Evolutionary conservation across 2,888 invertebrate species (phyloP).

Genomic region (Melanostoma mellinum): DNA sequence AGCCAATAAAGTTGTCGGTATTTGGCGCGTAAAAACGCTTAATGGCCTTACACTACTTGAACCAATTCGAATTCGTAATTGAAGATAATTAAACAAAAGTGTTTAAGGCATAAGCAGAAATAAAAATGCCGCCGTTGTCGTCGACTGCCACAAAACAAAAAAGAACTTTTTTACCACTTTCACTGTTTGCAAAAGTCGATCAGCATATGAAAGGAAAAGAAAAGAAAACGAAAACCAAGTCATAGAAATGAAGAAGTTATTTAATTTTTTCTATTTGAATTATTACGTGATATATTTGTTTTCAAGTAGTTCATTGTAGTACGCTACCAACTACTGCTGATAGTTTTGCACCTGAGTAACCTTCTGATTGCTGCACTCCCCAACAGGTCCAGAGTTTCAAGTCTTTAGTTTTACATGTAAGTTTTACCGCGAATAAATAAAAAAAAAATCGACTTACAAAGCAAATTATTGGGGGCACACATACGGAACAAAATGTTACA

Average conservation of each 20-base stretch:
- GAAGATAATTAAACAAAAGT: slow-evolving; percentile 38
- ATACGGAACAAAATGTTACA: slow-evolving; percentile 68
- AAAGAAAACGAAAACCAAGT: slow-evolving; percentile 38
- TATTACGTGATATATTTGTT: slow-evolving; percentile 56
- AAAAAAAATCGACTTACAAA: slow-evolving; percentile 2
- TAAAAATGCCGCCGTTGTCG: slow-evolving; percentile 13
- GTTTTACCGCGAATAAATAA: slow-evolving; percentile 10
- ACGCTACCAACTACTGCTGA: slow-evolving; percentile 31
- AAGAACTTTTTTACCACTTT: slow-evolving; percentile 55
- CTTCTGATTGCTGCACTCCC: slow-evolving; percentile 61
- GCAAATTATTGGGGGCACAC: slow-evolving; percentile 65
- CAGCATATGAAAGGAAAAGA: slow-evolving; percentile 23
- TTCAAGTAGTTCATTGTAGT: slow-evolving; percentile 5
- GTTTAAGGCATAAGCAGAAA: slow-evolving; percentile 17
- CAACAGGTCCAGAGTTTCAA: slow-evolving; percentile 21
- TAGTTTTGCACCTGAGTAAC: slow-evolving; percentile 69
- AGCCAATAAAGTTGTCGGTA: slow-evolving; percentile 11
- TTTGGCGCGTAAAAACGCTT: slow-evolving; percentile 17
- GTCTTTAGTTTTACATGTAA: background rate
- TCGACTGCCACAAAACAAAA: slow-evolving; percentile 33
- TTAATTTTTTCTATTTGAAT: slow-evolving; percentile 49
- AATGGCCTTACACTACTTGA: slow-evolving; percentile 10
- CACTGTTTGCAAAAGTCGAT: slow-evolving; percentile 30
- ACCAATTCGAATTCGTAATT: slow-evolving; percentile 52
- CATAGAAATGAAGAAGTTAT: slow-evolving; percentile 41